These are phyloP conservation scores for Ormyrus rosae DNA, from an alignment of 2,888 invertebrate species.

Conservation along the genomic window DNA sequence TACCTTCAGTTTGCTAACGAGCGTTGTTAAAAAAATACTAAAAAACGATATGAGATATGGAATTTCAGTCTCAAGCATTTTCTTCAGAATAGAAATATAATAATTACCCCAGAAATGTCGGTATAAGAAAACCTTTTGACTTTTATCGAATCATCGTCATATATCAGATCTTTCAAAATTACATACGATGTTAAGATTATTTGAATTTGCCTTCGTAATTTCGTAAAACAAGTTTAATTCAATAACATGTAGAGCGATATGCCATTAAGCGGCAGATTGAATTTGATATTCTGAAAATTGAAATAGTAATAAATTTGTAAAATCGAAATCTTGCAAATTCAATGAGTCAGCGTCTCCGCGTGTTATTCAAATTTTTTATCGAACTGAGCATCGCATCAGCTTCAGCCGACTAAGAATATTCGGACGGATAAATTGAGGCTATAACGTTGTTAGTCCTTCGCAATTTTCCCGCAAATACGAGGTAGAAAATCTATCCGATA, in stretches of 20 bases:
- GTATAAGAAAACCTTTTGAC: no score
- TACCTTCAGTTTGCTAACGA: no score
- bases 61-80: no score
- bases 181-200: no score
- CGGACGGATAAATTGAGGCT: constrained; percentile 1
- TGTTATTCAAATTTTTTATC: constrained; percentile 40
- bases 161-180: no score
- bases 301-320: constrained; percentile 13
- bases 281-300: constrained; percentile 17
- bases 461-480: constrained; percentile 1
- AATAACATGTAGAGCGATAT: neutral
- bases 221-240: no score
- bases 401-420: neutral
- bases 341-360: constrained; percentile 7
- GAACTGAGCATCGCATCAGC: neutral
- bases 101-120: no score
- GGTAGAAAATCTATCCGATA: neutral
- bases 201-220: no score
- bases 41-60: no score
- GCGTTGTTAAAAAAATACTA: no score
- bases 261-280: neutral
- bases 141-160: no score
- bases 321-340: constrained; percentile 28
- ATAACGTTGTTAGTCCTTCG: constrained; percentile 14
- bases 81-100: no score